Base-by-base conservation (phyloP, 2,797 vertebrate genomes). In the Acipenser ruthenus region DNA sequence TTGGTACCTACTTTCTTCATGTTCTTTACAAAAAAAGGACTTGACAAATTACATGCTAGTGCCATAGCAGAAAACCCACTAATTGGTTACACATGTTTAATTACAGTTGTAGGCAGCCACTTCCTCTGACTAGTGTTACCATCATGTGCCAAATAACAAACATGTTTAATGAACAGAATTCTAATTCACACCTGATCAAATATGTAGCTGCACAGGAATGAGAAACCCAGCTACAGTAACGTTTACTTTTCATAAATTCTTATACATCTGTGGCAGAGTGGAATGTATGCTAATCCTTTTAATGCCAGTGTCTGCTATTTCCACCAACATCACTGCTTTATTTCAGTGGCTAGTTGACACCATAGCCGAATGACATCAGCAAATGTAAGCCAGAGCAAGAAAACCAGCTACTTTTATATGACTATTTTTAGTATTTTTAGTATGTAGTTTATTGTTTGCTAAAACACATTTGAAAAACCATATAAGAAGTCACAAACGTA, bases 61-160 rank as follows among this genome's bases (percentile, higher is more conserved):
- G 82, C 88, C 84, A 86, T 88, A 80, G 88, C 89, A 91, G 91
- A 88, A 89, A 90, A 83, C 88, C 88, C 87, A 85, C 88, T 95
- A 94, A 97, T 95, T 94, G 93, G 94, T 92, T 93, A 91, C 93
- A 95, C 90, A 93, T 95, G 94, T 95, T 96, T 96, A 94, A 95
- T 95, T 93, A 94, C 90, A 92, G 90, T 91, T 91, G 90, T 88
- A 92, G 84, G 89, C 92, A 92, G 90, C 88, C 84, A 92, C 94
- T 94, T 96, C 93, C 93, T 93, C 87, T 89, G 88, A 87, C 87
- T 90, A 70, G 76, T 72, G 76, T 85, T 88, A 88, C 88, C 89
- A 88, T 91, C 90, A 91, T 88, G 85, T 90, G 87, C 88, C 73
- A 82, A 89, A 88, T 83, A 89, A 87, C 88, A 80, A 74, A 84